Evolutionary conservation across 1,140 invertebrate species (phyloP), one percentile per base, ranked within the genome.

Genomic region (Megalonaias nervosa): DNA sequence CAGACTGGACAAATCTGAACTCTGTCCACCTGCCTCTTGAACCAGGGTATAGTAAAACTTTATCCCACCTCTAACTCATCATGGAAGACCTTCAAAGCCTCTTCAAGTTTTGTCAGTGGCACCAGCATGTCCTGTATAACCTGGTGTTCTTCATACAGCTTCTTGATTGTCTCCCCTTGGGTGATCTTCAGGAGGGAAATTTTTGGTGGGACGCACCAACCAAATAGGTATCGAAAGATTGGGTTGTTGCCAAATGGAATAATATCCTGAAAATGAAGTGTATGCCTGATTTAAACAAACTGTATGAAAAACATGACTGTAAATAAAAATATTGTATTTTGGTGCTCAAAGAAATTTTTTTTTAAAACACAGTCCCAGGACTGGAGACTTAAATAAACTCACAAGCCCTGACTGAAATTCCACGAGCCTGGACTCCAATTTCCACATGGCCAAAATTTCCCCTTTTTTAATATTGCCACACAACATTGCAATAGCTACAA

Each of bases 51-150:
- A 48, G 4, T 48, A 48, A 48, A 48, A 48, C 38, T 48, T 48
- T 48, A 48, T 48, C 73, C 77, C 86, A 95, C 94, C 90, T 95
- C 89, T 73, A 96, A 92, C 84, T 94, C 93, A 17, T 94, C 88
- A 85, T 96, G 92, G 85, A 96, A 95, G 38, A 93, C 87, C 21
- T 92, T 75, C 2, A 97, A 89, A 21, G 94, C 92, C 4, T 94
- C 90, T 81, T 93, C 92, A 14, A 96, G 84, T 3, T 88, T 89
- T 19, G 92, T 90, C 23, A 95, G 90, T 0, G 95, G 96, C 5
- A 97, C 92, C 66, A 97, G 91, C 94, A 97, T 95, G 85, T 97
- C 96, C 88, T 96, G 95, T 68, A 96, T 93, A n/a, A 96, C 92
- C 87, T 96, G 95, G 73, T 94, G 93, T 74, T 94, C 93, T 83